phyloP scores from a whole-genome alignment of 1,140 invertebrate genomes.

The Cotesia typhae region DNA sequence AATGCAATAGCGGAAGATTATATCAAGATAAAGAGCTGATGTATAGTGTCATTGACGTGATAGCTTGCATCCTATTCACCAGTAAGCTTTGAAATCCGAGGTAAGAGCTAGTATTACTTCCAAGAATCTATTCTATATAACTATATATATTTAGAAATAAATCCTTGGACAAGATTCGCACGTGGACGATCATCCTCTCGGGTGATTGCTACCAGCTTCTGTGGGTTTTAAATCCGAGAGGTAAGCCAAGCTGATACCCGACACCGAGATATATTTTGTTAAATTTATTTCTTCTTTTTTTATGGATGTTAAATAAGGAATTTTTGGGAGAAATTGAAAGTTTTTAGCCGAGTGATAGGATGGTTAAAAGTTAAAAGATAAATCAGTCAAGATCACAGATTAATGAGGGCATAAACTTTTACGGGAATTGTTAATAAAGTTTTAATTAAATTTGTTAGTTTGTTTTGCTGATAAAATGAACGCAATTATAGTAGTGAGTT shows the following conservation, averaged over 20 bases:
- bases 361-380: no score
- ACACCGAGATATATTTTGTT: no score
- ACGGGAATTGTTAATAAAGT: no score
- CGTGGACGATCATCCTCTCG: conserved; percentile 12
- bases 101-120: not conserved
- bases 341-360: no score
- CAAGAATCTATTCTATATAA: no score
- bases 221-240: not conserved
- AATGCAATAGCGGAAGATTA: not conserved
- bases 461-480: not conserved
- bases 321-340: no score
- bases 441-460: not conserved
- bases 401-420: no score
- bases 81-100: conserved; percentile 4
- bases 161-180: conserved; percentile 22
- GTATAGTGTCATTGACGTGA: conserved; percentile 3
- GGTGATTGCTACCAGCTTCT: not conserved
- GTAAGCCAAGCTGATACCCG: not conserved
- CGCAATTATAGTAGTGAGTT: not conserved
- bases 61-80: conserved; percentile 9
- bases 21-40: no score
- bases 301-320: no score
- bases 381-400: no score
- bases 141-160: conserved; percentile 8
- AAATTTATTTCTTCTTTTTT: not conserved